Base-by-base conservation (phyloP, 2,888 invertebrate species). In the Elysia crispata region DNA sequence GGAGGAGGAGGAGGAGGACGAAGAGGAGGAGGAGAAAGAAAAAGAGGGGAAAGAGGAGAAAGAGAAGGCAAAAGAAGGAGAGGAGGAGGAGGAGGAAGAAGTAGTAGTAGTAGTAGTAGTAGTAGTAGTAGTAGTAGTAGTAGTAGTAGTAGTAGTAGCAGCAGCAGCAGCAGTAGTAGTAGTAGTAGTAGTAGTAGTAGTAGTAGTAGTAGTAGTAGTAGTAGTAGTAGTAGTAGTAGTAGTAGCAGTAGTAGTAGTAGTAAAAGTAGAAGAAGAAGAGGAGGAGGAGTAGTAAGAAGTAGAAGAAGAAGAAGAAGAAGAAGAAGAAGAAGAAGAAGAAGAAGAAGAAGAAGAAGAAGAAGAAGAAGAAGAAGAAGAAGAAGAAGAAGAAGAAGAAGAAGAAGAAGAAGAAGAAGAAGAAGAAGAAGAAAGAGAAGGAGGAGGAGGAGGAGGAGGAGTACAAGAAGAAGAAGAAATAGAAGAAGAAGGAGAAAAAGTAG, bases 341-440 rank as follows among this genome's bases (percentile, higher is more conserved):
- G 70, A 70, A n/a, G n/a, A n/a, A 70, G 70, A 33, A 30, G 30
- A n/a, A 70, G 70, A 70, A 30, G n/a, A n/a, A n/a, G n/a, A n/a
- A n/a, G n/a, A n/a, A n/a, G n/a, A n/a, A n/a, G n/a, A n/a, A 64
- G 11, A 64, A 64, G 11, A 64, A 64, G 11, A 64, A 64, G 11
- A 64, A 23, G 11, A 64, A 54, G n/a, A n/a, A n/a, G n/a, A n/a
- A n/a, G n/a, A n/a, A n/a, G n/a, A n/a, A n/a, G n/a, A 23, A 8
- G 15, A 57, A 20, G 31, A 62, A 60, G 60, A 60, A 60, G 62
- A 60, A 62, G 33, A 23, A 60, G 28, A 20, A 31, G 18, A 31
- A 54, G 30, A 74, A 28, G 23, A 67, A 60, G 67, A 60, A 18
- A 72, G 54, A n/a, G 70, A 80, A 74, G 70, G 69, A 60, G 49